Evolutionary conservation across 1,140 invertebrate species (phyloP), one percentile per base, ranked within the genome.

Genomic region (Trichonephila clavata): DNA sequence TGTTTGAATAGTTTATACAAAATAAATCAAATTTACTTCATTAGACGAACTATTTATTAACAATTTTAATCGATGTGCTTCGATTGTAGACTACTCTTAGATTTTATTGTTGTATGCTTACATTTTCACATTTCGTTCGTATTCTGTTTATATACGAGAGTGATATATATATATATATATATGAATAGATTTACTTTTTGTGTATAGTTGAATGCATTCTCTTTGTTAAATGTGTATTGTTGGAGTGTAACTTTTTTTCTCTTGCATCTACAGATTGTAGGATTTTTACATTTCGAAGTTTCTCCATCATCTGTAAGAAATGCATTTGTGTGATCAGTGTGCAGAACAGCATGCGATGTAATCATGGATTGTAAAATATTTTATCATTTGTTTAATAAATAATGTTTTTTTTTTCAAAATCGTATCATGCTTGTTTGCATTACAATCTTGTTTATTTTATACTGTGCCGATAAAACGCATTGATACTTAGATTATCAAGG

Each of bases 351-450:
- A 84, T 92, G 32, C 60, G 80, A 92, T 86, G 83, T 86, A 61
- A 86, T 86, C 50, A 60, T 60, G 83, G 65, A 92, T 61, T 92
- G 91, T 86, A 92, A 92, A 86, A 86, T 92, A 86, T 92, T 92
- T 92, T 92, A 92, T 86, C 91, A 86, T 92, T 92, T 83, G 71
- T 92, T 92, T 92, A 92, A 92, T 92, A 92, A 92, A 92, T 92
- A 86, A 84, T 68, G 80, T 86, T 92, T 92, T 92, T 92, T 92
- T 65, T 57, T 63, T 84, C 27, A 50, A 50, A 10, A 50, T 10
- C 50, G 50, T 50, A 50, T 50, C 4, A 50, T 50, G 50, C 50
- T 50, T 50, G 50, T 50, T 50, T 50, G 50, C 50, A 50, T 50
- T 7, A 50, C 50, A 7, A 50, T 50, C 50, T 39, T 50, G 10